Evolutionary conservation across 2,113 vertebrate species (phyloP).

Genomic region (Pica pica): DNA sequence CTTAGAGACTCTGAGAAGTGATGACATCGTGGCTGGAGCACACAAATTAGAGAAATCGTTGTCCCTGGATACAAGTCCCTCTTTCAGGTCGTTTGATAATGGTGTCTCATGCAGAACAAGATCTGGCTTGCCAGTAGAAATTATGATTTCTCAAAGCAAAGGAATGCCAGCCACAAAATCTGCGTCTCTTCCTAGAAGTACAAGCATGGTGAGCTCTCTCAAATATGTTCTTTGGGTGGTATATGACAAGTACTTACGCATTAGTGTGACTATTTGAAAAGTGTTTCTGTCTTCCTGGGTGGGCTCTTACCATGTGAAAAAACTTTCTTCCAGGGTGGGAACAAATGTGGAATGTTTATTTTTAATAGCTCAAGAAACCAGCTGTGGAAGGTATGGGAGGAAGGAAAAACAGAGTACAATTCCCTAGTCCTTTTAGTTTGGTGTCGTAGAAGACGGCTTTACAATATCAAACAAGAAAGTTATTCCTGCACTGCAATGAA

Average conservation of each 20-base stretch:
- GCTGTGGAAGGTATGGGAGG: neutral
- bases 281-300: neutral
- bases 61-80: constrained; percentile 36
- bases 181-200: constrained; percentile 72
- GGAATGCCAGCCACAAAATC: constrained; percentile 69
- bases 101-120: neutral
- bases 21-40: constrained; percentile 30
- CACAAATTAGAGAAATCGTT: constrained; percentile 46
- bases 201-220: constrained; percentile 75
- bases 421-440: neutral
- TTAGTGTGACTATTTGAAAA: neutral
- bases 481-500: neutral
- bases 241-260: neutral
- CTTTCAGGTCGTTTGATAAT: constrained; percentile 17
- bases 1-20: constrained; percentile 73
- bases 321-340: neutral
- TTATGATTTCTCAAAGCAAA: constrained; percentile 68
- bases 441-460: neutral
- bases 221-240: neutral
- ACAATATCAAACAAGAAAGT: neutral
- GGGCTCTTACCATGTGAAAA: fast-evolving
- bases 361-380: neutral
- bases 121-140: constrained; percentile 59
- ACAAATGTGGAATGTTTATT: neutral
- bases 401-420: neutral